Percentiles rank a stretch among this genome's conserved stretches.
Evolutionary conservation across 2,797 vertebrate species (phyloP).

Genomic region (Gorsachius magnificus): DNA sequence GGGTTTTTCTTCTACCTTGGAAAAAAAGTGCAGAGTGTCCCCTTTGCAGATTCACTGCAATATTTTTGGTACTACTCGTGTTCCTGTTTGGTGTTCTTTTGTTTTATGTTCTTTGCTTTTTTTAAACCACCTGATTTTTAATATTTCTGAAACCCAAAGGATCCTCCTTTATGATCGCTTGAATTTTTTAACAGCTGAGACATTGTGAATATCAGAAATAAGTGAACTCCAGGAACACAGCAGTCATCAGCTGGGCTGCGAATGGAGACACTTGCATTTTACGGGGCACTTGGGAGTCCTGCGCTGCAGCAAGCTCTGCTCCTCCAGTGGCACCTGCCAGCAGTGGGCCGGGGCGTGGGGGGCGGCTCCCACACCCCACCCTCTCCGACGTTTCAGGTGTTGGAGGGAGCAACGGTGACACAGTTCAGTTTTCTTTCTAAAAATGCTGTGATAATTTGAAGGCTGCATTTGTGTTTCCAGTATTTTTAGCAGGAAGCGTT

Average conservation of each 20-base stretch:
- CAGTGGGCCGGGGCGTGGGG: rapidly evolving
- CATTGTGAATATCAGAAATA: background rate
- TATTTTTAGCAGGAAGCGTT: conserved; percentile 9
- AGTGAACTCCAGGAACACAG: conserved; percentile 19
- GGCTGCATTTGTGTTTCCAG: background rate
- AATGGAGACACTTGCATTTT: conserved; percentile 32
- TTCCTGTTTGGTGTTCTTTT: background rate
- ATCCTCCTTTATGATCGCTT: background rate
- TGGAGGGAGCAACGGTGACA: background rate
- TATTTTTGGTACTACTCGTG: background rate
- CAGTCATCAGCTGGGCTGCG: background rate
- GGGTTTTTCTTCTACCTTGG: background rate
- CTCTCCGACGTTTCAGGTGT: background rate
- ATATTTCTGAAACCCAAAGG: conserved; percentile 29
- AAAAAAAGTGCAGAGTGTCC: conserved; percentile 45
- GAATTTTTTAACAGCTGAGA: conserved; percentile 42
- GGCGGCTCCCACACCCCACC: background rate
- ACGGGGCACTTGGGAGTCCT: conserved; percentile 4
- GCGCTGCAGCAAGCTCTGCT: conserved; percentile 8
- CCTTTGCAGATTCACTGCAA: background rate
- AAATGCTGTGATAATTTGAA: background rate
- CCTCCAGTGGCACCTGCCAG: conserved; percentile 66
- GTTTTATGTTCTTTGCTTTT: conserved; percentile 5
- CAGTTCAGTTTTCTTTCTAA: background rate
- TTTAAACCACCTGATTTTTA: background rate